Conservation (phyloP, 2,888 invertebrate genomes). For the Belgica antarctica region DNA sequence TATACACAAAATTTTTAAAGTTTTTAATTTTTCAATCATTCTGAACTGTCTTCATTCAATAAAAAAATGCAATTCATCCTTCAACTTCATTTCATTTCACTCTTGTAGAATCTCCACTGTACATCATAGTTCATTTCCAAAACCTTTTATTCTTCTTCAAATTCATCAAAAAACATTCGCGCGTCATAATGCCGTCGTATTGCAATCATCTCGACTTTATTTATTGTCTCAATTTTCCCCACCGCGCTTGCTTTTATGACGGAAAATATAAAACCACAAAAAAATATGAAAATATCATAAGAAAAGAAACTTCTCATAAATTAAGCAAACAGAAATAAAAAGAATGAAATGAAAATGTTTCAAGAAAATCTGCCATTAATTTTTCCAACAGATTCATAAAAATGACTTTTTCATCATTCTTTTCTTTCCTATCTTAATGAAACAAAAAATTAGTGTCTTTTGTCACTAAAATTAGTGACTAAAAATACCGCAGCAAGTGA, state of each 20-base stretch:
- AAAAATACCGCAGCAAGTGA: not conserved
- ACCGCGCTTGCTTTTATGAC: not conserved
- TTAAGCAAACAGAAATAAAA: no score
- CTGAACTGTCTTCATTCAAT: no score
- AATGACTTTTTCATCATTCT: not conserved
- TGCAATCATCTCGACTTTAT: not conserved
- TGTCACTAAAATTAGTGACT: slow-evolving; percentile 29
- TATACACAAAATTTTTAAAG: no score
- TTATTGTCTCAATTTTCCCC: slow-evolving; percentile 6
- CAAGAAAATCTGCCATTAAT: slow-evolving; percentile 22
- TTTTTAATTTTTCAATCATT: no score
- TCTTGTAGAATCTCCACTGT: no score
- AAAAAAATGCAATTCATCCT: no score
- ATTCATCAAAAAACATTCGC: no score
- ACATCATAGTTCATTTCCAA: no score
- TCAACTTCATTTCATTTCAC: no score
- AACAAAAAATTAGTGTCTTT: slow-evolving; percentile 34
- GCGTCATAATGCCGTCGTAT: slow-evolving; percentile 4
- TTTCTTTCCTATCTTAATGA: slow-evolving; percentile 21
- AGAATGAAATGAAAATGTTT: slow-evolving; percentile 18
- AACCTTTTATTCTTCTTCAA: no score
- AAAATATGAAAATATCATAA: slow-evolving; percentile 1
- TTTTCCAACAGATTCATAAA: slow-evolving; percentile 23
- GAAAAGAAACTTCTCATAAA: not conserved
- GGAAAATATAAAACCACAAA: slow-evolving; percentile 21